Evolutionary conservation across 1,140 invertebrate genomes (phyloP).

Genomic region (Galleria mellonella): DNA sequence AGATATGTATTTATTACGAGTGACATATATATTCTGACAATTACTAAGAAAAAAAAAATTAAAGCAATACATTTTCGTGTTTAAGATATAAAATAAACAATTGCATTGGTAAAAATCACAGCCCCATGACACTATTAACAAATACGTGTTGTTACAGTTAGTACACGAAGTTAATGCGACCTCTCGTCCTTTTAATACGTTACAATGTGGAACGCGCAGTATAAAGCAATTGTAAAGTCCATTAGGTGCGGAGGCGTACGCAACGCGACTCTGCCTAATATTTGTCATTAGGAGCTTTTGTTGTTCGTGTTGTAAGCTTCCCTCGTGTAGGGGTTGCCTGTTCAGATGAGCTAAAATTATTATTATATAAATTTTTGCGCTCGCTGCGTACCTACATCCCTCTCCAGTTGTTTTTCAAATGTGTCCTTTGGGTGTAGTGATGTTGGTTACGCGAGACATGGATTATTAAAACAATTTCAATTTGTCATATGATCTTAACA

Average conservation of each 20-base stretch:
- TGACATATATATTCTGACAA: too few relatives aligned
- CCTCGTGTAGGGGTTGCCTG: constrained; percentile 36
- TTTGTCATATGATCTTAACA: constrained; percentile 4
- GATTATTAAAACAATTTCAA: constrained; percentile 5
- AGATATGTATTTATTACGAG: too few relatives aligned
- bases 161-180: constrained; percentile 28
- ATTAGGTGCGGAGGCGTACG: constrained; percentile 49
- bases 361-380: constrained; percentile 53
- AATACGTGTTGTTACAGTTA: constrained; percentile 4
- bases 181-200: constrained; percentile 31
- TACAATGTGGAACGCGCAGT: constrained; percentile 32
- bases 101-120: too few relatives aligned
- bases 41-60: too few relatives aligned
- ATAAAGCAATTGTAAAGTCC: constrained; percentile 57
- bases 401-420: constrained; percentile 47
- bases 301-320: constrained; percentile 41
- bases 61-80: background rate
- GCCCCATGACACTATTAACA: background rate
- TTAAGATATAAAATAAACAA: background rate
- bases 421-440: constrained; percentile 46
- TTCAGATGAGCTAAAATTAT: constrained; percentile 45
- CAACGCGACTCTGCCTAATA: constrained; percentile 37
- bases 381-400: constrained; percentile 33
- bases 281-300: constrained; percentile 61
- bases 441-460: constrained; percentile 3